phyloP scores from a whole-genome alignment of 1,140 invertebrate genomes.

The Bombus waltoni region DNA sequence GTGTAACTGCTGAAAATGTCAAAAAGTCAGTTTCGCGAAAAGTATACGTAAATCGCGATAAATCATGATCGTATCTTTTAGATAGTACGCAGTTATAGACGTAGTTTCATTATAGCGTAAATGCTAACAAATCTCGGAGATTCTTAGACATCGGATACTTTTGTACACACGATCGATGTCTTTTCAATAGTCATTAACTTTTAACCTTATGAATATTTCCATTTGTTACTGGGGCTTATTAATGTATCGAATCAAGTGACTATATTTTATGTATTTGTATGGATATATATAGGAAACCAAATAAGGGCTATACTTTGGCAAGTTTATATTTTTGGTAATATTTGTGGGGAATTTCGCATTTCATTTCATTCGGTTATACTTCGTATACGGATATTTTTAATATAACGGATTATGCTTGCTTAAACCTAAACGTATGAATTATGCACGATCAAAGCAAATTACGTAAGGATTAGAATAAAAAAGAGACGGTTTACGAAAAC shows the following conservation, averaged over 20 bases:
- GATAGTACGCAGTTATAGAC: background rate
- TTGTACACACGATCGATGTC: background rate
- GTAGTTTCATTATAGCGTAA: no score
- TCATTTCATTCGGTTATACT: no score
- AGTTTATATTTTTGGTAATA: no score
- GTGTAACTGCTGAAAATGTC: constrained; percentile 38
- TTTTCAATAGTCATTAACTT: background rate
- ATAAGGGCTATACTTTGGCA: no score
- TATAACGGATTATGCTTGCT: no score
- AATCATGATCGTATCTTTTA: background rate
- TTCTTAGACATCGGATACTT: background rate
- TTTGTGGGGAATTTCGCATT: no score
- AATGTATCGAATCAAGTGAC: no score
- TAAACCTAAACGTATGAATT: background rate
- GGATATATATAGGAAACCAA: no score
- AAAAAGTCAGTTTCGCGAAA: constrained; percentile 42
- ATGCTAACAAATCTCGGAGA: no score
- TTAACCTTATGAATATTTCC: background rate
- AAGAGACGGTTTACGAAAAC: background rate
- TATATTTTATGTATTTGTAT: background rate
- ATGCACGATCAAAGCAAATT: no score
- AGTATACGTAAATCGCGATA: constrained; percentile 36
- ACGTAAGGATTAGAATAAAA: no score
- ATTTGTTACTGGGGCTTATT: background rate
- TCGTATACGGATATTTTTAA: no score